phyloP scores from a whole-genome alignment of 2,113 vertebrate species.

The Panthera tigris region DNA sequence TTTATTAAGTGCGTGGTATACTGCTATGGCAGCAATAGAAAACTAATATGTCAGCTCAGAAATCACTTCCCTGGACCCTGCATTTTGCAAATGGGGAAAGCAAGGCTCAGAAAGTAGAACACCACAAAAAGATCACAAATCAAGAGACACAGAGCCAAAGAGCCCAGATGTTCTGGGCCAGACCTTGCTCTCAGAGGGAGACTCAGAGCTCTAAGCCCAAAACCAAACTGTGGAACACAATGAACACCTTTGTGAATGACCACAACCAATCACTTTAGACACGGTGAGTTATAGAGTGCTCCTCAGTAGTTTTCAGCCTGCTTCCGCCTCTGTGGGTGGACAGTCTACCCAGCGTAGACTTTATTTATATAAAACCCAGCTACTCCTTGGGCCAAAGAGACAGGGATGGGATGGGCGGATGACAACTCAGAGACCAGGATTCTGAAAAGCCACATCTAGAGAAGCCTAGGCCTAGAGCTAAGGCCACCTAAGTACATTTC shows the following conservation, averaged over 20 bases:
- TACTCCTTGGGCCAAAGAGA: background rate
- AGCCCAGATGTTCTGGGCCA: background rate
- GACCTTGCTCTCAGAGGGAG: background rate
- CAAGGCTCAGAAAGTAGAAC: background rate
- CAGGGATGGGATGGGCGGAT: background rate
- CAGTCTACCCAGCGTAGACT: background rate
- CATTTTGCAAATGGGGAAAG: background rate
- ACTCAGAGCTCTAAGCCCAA: background rate
- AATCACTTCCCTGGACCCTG: background rate
- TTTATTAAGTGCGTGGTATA: background rate
- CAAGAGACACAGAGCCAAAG: background rate
- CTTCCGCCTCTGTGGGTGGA: background rate
- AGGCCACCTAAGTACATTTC: slow-evolving; percentile 53
- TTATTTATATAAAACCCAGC: background rate
- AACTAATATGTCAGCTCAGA: background rate
- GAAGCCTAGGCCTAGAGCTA: slow-evolving; percentile 52
- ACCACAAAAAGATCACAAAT: background rate
- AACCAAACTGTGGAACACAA: background rate
- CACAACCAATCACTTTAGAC: background rate
- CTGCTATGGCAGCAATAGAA: background rate
- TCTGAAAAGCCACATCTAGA: background rate
- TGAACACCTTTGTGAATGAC: background rate
- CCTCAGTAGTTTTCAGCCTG: background rate
- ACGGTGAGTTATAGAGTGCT: background rate
- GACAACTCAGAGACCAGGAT: background rate